Conservation (phyloP, 2,113 vertebrate genomes). For the Pyxicephalus adspersus region DNA sequence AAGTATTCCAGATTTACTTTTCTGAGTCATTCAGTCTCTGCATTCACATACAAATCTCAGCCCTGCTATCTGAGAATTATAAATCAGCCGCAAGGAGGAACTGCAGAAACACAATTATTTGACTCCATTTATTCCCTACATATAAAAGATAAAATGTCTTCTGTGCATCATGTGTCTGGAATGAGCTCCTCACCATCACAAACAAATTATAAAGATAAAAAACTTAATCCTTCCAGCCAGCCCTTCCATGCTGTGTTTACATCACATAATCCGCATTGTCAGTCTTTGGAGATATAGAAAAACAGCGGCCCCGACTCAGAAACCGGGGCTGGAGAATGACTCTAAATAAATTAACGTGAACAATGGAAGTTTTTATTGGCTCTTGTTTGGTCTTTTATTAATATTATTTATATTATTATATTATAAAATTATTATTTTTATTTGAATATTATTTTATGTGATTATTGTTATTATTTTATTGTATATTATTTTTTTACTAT, state of each 20-base stretch:
- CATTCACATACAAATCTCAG: too few species aligned
- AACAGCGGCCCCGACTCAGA: background rate
- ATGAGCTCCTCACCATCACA: slow-evolving; percentile 14
- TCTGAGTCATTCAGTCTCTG: too few species aligned
- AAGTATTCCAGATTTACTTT: too few species aligned
- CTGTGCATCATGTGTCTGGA: slow-evolving; percentile 34
- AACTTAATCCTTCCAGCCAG: slow-evolving; percentile 30
- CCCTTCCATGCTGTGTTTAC: slow-evolving; percentile 15
- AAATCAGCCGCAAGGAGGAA: background rate
- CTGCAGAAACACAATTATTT: background rate
- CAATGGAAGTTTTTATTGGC: too few species aligned
- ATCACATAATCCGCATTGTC: slow-evolving; percentile 32
- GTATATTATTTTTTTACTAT: too few species aligned
- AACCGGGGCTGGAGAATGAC: too few species aligned
- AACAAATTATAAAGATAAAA: slow-evolving; percentile 55
- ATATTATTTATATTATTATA: too few species aligned
- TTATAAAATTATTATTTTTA: too few species aligned
- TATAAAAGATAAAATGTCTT: slow-evolving; percentile 14
- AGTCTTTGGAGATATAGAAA: slow-evolving; percentile 31
- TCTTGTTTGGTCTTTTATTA: too few species aligned
- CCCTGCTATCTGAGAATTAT: background rate
- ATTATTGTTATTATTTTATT: too few species aligned
- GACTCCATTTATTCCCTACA: background rate
- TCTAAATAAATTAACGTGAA: too few species aligned
- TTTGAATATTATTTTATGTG: too few species aligned